Percentiles rank a stretch among this genome's conserved stretches.
Evolutionary conservation across 2,888 invertebrate genomes (phyloP).

Genomic region (Hartigia nigra): DNA sequence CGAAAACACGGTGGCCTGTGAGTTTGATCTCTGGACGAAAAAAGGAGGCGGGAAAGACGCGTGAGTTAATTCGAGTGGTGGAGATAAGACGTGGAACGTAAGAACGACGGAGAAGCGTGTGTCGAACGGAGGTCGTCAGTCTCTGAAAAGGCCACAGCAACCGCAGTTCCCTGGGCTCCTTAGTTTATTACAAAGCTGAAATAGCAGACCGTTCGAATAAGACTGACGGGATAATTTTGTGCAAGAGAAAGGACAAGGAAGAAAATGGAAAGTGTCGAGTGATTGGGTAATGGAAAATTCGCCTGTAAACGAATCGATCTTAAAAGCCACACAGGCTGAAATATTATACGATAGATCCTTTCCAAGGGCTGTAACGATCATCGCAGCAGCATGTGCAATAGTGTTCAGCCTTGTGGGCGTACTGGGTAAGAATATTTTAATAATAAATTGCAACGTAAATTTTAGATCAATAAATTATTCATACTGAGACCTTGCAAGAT

Average conservation of each 20-base stretch:
- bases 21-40: neutral
- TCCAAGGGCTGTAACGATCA: slow-evolving; percentile 79
- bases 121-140: slow-evolving; percentile 29
- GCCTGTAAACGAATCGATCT: neutral
- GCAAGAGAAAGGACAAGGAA: neutral
- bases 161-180: neutral
- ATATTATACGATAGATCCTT: slow-evolving; percentile 63
- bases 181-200: neutral
- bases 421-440: slow-evolving; percentile 71
- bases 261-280: slow-evolving; percentile 15
- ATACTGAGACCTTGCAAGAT: neutral
- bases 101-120: slow-evolving; percentile 27
- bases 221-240: neutral
- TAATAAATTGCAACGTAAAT: neutral
- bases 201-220: neutral
- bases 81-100: slow-evolving; percentile 27
- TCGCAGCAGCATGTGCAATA: slow-evolving; percentile 83
- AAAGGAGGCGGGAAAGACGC: slow-evolving; percentile 32
- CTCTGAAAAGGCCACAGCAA: slow-evolving; percentile 22
- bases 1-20: no score
- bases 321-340: slow-evolving; percentile 11
- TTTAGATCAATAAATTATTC: slow-evolving; percentile 6
- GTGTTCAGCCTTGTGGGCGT: slow-evolving; percentile 83
- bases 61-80: slow-evolving; percentile 38
- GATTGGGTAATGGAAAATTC: slow-evolving; percentile 15